These are phyloP conservation scores for Seriola rivoliana DNA, from an alignment of 2,113 vertebrate species.

Conservation along the genomic window DNA sequence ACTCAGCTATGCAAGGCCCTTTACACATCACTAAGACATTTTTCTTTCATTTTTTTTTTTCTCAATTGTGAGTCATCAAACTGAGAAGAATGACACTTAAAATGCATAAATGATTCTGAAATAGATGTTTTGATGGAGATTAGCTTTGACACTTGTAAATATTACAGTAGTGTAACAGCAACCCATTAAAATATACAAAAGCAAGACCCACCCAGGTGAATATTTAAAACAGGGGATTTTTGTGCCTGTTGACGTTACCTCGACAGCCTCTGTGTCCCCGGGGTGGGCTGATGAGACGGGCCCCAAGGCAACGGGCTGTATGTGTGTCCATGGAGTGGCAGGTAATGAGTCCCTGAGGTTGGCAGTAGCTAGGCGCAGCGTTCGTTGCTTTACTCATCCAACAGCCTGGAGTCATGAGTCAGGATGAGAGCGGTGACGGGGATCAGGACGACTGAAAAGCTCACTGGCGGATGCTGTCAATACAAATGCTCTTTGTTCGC, in stretches of 20 bases:
- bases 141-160: too few relatives aligned
- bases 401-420: constrained; percentile 45
- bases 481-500: not conserved
- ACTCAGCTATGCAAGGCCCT: not conserved
- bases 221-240: constrained; percentile 25
- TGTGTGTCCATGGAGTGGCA: constrained; percentile 52
- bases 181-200: constrained; percentile 1
- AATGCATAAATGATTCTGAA: not conserved
- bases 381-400: constrained; percentile 43
- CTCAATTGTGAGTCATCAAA: not conserved
- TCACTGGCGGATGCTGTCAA: constrained; percentile 2
- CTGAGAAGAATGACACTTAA: not conserved
- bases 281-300: constrained; percentile 52
- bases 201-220: constrained; percentile 29
- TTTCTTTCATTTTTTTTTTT: not conserved
- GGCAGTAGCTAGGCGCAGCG: constrained; percentile 52
- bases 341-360: constrained; percentile 78
- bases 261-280: constrained; percentile 43
- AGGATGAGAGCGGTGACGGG: constrained; percentile 35
- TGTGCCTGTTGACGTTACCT: constrained; percentile 16
- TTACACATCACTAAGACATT: constrained; percentile 25
- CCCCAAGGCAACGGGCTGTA: constrained; percentile 62
- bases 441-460: constrained; percentile 12
- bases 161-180: not conserved
- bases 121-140: constrained; percentile 16